These are phyloP conservation scores for Caradrina clavipalpis DNA, from an alignment of 2,888 invertebrate species.

Conservation along the genomic window DNA sequence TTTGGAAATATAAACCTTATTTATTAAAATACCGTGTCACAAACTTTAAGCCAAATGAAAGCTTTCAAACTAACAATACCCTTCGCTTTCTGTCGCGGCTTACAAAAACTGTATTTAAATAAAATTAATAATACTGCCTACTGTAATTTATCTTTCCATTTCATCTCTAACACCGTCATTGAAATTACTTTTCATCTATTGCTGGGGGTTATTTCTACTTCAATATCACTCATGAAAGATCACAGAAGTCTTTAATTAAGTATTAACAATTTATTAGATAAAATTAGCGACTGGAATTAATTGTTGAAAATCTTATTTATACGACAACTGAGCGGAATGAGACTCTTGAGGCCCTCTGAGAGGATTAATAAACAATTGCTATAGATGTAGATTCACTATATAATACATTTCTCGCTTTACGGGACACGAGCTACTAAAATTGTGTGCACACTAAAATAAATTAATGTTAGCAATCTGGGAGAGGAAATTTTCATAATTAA, in stretches of 20 bases:
- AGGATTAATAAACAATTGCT: constrained; percentile 32
- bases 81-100: neutral
- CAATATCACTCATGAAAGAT: constrained; percentile 36
- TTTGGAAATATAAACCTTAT: neutral
- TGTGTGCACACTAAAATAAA: constrained; percentile 18
- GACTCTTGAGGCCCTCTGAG: neutral
- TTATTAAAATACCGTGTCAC: neutral
- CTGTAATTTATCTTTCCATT: constrained; percentile 15
- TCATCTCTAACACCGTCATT: constrained; percentile 4
- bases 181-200: constrained; percentile 31
- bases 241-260: constrained; percentile 41
- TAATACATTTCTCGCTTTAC: constrained; percentile 8
- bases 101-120: neutral
- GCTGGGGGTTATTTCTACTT: constrained; percentile 12
- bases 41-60: neutral
- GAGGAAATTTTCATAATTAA: constrained; percentile 41
- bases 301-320: constrained; percentile 37
- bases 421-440: constrained; percentile 6
- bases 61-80: neutral
- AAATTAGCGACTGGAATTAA: constrained; percentile 37
- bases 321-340: constrained; percentile 4
- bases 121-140: neutral
- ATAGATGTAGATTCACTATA: constrained; percentile 17
- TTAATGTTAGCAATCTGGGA: constrained; percentile 6
- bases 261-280: constrained; percentile 37